Evolutionary conservation across 2,888 invertebrate genomes (phyloP).

Genomic region (Dendrolimus houi): DNA sequence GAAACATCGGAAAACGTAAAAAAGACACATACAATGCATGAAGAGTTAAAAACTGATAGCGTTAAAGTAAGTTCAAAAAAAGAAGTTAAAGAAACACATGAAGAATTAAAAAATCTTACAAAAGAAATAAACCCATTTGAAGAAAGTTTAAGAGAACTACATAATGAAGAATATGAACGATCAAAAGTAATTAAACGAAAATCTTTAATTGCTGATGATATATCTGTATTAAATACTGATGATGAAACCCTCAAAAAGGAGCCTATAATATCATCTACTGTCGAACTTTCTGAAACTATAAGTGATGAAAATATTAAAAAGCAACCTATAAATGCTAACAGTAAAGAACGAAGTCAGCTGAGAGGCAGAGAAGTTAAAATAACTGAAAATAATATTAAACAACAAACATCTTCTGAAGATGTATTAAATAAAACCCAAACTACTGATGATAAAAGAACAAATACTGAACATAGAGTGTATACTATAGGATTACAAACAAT

Average conservation of each 20-base stretch:
- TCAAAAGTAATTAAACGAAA: constrained; percentile 1
- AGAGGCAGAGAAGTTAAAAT: background rate
- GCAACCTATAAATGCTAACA: constrained; percentile 2
- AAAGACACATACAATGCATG: constrained; percentile 11
- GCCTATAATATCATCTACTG: too few species aligned
- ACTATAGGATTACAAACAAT: constrained; percentile 54
- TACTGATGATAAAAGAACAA: constrained; percentile 7
- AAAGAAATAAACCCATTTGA: background rate
- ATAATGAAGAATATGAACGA: background rate
- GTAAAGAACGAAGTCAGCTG: constrained; percentile 1
- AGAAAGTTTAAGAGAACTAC: background rate
- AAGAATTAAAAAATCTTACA: constrained; percentile 6
- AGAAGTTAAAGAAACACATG: constrained; percentile 27
- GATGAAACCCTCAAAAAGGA: too few species aligned
- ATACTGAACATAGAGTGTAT: constrained; percentile 45
- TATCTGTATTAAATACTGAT: constrained; percentile 2
- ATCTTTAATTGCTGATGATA: constrained; percentile 2
- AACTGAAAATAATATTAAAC: background rate
- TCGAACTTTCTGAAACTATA: constrained; percentile 1
- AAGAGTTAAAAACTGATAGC: constrained; percentile 18
- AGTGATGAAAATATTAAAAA: constrained; percentile 1
- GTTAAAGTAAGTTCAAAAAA: constrained; percentile 20
- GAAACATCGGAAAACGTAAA: constrained; percentile 13
- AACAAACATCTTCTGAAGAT: too few species aligned
- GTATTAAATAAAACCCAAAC: background rate